Evolutionary conservation across 2,113 vertebrate species (phyloP), one percentile per base, ranked within the genome.

Genomic region (Triplophysa dalaica): DNA sequence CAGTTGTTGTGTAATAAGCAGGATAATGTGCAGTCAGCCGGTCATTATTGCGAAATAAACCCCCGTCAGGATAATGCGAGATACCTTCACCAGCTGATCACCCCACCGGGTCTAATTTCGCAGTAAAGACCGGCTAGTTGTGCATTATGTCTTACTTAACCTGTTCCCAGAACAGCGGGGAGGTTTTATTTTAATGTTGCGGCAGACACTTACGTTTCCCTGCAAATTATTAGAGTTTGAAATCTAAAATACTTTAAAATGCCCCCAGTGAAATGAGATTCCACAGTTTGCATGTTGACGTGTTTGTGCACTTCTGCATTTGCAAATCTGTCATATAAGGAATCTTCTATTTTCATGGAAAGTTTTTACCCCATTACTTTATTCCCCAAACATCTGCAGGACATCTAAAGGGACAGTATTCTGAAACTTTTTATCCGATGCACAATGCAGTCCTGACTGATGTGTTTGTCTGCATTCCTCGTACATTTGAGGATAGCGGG

Each of bases 261-360:
- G 43, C 14, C 21, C 45, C 48, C 16, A 26, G 45, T 26, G 22
- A 50, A 69, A 19, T 45, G 6, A 50, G 19, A 58, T 58, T 58
- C 2, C 8, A 58, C 21, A 58, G 54, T 58, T n/a, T 58, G 19
- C 2, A 4, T 58, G 54, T 58, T n/a, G 17, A 5, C 2, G 54
- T 58, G 54, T 58, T 58, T 21, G 8, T 58, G 2, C 19, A 21
- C n/a, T 21, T 21, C 19, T 10, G 54, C 19, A 10, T 58, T 10
- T 58, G 7, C n/a, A 58, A 14, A 14, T 56, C 17, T 56, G 54
- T 21, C 38, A 61, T 26, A 41, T 38, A 7, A 8, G 73, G 41
- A 75, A 63, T 22, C 48, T 75, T 62, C 48, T 75, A 48, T 75
- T 63, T 38, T 63, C 73, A 45, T n/a, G 29, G 69, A 16, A 70